Conservation (phyloP, 1,140 invertebrate species). For the Galendromus occidentalis region DNA sequence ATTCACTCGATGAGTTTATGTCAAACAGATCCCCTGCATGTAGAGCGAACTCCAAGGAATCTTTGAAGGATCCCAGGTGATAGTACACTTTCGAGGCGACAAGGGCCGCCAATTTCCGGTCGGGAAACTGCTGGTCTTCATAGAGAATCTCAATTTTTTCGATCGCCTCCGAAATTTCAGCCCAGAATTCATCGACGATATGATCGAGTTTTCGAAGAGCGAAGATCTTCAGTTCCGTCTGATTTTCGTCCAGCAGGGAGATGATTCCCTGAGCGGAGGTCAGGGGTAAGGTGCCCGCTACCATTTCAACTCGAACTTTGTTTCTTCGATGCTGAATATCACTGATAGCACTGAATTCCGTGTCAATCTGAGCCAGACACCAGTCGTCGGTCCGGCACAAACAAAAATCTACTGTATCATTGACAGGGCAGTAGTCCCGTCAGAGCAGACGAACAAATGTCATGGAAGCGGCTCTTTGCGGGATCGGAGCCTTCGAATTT, state of each 20-base stretch:
- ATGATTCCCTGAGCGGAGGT: constrained; percentile 60
- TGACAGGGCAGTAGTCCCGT: background rate
- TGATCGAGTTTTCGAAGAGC: constrained; percentile 69
- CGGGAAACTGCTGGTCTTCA: constrained; percentile 64
- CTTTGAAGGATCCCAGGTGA: constrained; percentile 85
- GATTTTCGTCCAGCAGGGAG: constrained; percentile 78
- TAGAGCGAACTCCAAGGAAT: constrained; percentile 79
- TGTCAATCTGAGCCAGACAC: too few relatives aligned
- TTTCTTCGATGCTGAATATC: background rate
- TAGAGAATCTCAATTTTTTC: constrained; percentile 92
- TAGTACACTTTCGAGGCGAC: constrained; percentile 98
- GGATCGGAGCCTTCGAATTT: too few relatives aligned
- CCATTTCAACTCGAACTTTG: background rate
- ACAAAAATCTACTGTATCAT: constrained; percentile 10
- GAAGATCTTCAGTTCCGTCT: constrained; percentile 76
- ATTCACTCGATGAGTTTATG: constrained; percentile 75
- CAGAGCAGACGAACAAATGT: background rate
- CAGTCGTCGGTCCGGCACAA: background rate
- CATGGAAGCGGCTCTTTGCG: too few relatives aligned
- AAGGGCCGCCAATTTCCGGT: constrained; percentile 76
- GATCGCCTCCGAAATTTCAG: constrained; percentile 91
- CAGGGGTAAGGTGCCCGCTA: constrained; percentile 14
- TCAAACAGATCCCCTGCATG: constrained; percentile 82
- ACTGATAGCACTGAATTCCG: too few relatives aligned
- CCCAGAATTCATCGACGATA: constrained; percentile 95